phyloP scores from a whole-genome alignment of 2,888 invertebrate genomes.

The Slavum lentiscoides region DNA sequence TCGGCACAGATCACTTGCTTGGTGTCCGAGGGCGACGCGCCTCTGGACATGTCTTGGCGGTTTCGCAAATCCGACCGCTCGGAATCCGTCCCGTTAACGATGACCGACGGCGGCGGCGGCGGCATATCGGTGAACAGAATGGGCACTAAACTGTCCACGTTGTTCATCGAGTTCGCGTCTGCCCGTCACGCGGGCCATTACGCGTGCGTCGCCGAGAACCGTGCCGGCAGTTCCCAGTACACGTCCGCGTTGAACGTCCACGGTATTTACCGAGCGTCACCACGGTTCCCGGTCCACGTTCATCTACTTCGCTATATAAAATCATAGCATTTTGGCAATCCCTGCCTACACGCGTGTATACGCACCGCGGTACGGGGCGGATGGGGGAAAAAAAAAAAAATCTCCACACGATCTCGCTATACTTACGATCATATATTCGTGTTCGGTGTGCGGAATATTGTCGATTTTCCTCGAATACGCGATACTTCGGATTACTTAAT shows the following conservation, averaged over 20 bases:
- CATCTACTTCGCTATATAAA: too few species aligned
- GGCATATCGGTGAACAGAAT: conserved; percentile 60
- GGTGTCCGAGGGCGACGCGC: conserved; percentile 73
- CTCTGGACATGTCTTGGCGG: conserved; percentile 72
- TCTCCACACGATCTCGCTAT: too few species aligned
- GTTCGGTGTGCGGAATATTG: too few species aligned
- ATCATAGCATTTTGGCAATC: too few species aligned
- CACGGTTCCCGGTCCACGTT: too few species aligned
- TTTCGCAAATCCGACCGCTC: conserved; percentile 67
- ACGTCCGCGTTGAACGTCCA: conserved; percentile 65
- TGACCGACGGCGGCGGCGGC: conserved; percentile 31
- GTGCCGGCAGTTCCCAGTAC: conserved; percentile 64
- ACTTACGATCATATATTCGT: too few species aligned
- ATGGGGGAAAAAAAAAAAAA: too few species aligned
- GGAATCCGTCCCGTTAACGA: conserved; percentile 63
- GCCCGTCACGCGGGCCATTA: conserved; percentile 71
- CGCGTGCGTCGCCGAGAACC: conserved; percentile 65
- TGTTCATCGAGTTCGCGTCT: conserved; percentile 56
- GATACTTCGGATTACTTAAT: too few species aligned
- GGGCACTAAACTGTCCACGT: conserved; percentile 60
- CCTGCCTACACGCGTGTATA: too few species aligned
- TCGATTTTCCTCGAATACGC: too few species aligned
- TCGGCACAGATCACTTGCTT: conserved; percentile 71
- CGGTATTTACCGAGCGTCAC: conserved; percentile 61
- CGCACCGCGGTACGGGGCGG: too few species aligned